Percentiles rank a stretch among this genome's conserved stretches.
These are phyloP conservation scores for Pipra filicauda DNA, from an alignment of 2,113 vertebrate genomes.

Conservation along the genomic window DNA sequence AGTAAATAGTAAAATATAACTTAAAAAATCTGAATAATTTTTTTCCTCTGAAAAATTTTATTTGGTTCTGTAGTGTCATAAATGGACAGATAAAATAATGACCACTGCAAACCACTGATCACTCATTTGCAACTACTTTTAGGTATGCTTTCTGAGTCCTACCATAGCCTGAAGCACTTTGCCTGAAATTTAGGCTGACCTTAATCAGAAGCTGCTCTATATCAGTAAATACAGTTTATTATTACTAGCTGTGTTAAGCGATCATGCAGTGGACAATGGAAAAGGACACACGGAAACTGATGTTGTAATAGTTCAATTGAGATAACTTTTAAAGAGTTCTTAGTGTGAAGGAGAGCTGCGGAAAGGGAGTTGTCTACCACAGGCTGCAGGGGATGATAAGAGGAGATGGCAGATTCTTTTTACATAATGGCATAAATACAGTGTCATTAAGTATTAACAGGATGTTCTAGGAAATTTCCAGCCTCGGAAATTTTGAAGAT, in stretches of 20 bases:
- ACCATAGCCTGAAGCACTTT: background rate
- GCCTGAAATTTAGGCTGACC: background rate
- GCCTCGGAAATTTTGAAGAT: background rate
- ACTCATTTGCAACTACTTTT: background rate
- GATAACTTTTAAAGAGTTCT: background rate
- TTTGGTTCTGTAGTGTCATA: background rate
- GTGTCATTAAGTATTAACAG: background rate
- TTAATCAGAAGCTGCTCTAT: background rate
- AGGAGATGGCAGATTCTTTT: background rate
- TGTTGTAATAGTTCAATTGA: background rate
- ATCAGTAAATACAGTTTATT: background rate
- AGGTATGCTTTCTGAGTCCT: background rate
- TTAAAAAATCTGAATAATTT: rapidly evolving
- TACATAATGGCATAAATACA: background rate
- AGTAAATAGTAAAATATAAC: background rate
- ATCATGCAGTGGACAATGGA: rapidly evolving
- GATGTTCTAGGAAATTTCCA: background rate
- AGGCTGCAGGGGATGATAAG: background rate
- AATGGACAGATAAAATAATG: background rate
- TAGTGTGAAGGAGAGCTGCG: background rate
- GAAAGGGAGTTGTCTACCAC: background rate
- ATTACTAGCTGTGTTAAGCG: background rate
- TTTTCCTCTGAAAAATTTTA: background rate
- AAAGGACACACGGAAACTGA: background rate
- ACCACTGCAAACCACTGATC: background rate